phyloP scores from a whole-genome alignment of 2,113 vertebrate genomes.

The Phainopepla nitens region DNA sequence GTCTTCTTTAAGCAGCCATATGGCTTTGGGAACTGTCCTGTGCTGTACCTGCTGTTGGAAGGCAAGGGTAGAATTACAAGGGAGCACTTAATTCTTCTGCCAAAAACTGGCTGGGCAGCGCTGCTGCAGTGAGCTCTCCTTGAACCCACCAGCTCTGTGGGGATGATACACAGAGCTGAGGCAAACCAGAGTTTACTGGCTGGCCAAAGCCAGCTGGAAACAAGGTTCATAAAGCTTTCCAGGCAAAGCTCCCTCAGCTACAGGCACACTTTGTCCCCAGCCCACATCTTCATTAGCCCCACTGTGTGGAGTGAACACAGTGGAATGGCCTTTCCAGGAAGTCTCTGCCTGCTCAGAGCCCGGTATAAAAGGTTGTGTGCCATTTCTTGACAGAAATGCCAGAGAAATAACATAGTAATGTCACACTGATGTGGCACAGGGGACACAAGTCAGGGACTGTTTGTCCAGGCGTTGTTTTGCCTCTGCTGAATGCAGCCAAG shows the following conservation, averaged over 20 bases:
- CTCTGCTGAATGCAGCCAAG: not conserved
- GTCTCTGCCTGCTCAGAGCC: not conserved
- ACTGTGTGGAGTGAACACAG: rapidly evolving
- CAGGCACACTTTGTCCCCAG: not conserved
- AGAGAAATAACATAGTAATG: not conserved
- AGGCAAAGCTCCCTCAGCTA: not conserved
- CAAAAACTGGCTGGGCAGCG: not conserved
- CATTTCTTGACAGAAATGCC: not conserved
- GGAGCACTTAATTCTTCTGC: not conserved
- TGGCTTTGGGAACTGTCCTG: not conserved
- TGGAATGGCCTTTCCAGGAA: not conserved
- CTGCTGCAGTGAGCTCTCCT: not conserved
- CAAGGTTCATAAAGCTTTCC: not conserved
- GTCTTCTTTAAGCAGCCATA: not conserved
- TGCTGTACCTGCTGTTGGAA: not conserved
- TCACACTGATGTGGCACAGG: not conserved
- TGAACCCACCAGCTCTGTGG: rapidly evolving
- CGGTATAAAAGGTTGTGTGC: not conserved
- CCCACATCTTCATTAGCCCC: not conserved
- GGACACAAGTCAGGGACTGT: not conserved
- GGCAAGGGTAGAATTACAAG: not conserved
- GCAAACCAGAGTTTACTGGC: not conserved
- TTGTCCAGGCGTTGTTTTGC: not conserved
- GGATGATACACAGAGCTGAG: rapidly evolving
- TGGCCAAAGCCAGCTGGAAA: not conserved